Evolutionary conservation across 1,140 invertebrate genomes (phyloP), one percentile per base, ranked within the genome.

Genomic region (Euura saliciscinereae): DNA sequence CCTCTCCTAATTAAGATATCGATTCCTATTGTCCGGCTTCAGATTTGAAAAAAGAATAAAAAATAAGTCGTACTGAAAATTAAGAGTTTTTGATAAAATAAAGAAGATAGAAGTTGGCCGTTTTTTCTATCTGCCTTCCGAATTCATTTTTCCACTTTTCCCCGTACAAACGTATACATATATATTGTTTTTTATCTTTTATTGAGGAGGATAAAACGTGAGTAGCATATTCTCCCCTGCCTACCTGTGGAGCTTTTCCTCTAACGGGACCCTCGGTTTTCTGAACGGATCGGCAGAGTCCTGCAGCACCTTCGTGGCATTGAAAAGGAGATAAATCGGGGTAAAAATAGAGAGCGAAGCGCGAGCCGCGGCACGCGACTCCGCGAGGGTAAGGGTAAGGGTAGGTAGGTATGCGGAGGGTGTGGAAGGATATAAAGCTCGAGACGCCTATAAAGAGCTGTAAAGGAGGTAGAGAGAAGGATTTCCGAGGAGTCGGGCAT

Each of bases 1-100:
- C 77, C 73, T 77, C 80, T 73, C 76, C 85, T 87, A 87, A 87
- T 87, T 87, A 87, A 86, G 85, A 86, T 87, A 87, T 87, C 81
- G 86, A 86, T 86, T 86, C 82, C 85, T 84, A 86, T 86, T 86
- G 83, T 86, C 78, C 79, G 7, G 46, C 46, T 28, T 28, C 28
- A 28, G 28, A 28, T 28, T 28, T 28, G 28, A 28, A 28, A 28
- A 28, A 28, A n/a, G n/a, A n/a, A n/a, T n/a, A n/a, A 28, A 28
- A 28, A 28, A 28, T 28, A 28, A 28, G 28, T 28, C 28, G 28
- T 28, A 28, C 28, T 28, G 28, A 28, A 28, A 28, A 28, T 28
- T 28, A 28, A 28, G 28, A 28, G 28, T 28, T 28, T 28, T 28
- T 1, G 28, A 28, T 28, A 1, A 28, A 28, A 28, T 28, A 28